Evolutionary conservation across 2,113 vertebrate species (phyloP), one percentile per base, ranked within the genome.

Genomic region (Beaufortia kweichowensis): DNA sequence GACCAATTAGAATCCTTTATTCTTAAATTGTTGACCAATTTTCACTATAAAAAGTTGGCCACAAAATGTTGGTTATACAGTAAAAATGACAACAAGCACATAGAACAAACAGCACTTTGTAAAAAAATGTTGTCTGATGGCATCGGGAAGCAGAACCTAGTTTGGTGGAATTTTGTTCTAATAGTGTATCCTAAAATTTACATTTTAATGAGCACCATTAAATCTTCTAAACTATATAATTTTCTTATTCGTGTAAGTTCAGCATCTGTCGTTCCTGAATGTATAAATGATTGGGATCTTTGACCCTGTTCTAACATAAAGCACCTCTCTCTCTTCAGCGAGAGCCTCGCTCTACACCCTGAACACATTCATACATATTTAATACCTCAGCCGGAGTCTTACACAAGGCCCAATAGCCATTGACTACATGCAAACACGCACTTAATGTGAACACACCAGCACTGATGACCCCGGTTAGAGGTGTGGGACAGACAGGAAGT

Each of bases 341-440:
- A 43, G 28, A 76, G 64, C 63, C 24, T 61, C 57, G 33, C 59
- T 64, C 46, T 50, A 50, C 46, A 39, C 15, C 55, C 31, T 4
- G 6, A 81, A 33, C 46, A 33, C 26, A 6, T 66, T 74, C 62
- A 75, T 81, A 75, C 77, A 77, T 82, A 80, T 77, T 82, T 79
- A 80, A 60, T 64, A 46, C 50, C 68, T 26, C 43, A 35, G 57
- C 19, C 53, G 23, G 23, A 70, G 57, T 19, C 43, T 28, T 41
- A 39, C 43, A 61, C 63, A 26, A 50, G 21, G 28, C 26, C 33
- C 35, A 19, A 17, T 50, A 35, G 63, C 35, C 60, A 28, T 57
- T 46, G 66, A 24, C 43, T 12, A 66, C 48, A 57, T 69, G 59
- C 77, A 66, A 63, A 75, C 78, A 66, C 60, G 35, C 39, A 66